Evolutionary conservation across 2,113 vertebrate species (phyloP).

Genomic region (Capreolus pygargus): DNA sequence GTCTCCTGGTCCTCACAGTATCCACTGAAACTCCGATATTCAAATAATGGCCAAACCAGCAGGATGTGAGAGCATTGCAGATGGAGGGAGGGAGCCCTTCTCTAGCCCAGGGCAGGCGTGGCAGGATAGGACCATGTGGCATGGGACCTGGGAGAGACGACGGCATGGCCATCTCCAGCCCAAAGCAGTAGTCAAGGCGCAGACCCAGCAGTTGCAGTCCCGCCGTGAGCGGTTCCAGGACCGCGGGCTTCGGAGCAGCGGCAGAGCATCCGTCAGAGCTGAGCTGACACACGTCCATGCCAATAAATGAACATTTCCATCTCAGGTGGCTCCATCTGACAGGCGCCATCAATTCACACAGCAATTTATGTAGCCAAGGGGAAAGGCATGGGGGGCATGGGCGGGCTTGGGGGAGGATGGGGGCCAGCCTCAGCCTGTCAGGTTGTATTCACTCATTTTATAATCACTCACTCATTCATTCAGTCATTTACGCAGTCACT

Average conservation of each 20-base stretch:
- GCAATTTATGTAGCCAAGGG: neutral
- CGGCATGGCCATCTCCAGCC: fast-evolving
- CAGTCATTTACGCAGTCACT: neutral
- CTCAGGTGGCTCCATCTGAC: slow-evolving; percentile 12
- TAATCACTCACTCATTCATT: neutral
- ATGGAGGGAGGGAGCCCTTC: neutral
- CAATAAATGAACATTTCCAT: slow-evolving; percentile 44
- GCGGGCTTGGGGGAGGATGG: neutral
- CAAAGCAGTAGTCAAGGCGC: neutral
- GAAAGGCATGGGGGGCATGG: neutral
- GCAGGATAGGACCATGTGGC: fast-evolving
- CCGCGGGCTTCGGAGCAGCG: neutral
- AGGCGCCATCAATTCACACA: slow-evolving; percentile 1
- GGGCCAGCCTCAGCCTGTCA: neutral
- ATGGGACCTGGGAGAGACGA: neutral
- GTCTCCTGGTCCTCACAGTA: neutral
- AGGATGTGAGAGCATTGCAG: neutral
- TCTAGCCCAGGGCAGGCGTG: neutral
- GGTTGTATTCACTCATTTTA: neutral
- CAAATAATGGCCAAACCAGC: neutral
- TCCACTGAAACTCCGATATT: neutral
- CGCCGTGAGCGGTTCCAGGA: fast-evolving
- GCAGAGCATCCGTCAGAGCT: neutral
- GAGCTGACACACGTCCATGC: neutral
- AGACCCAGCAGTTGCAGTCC: neutral